Evolutionary conservation across 1,140 invertebrate genomes (phyloP), one percentile per base, ranked within the genome.

Genomic region (Dufourea novaeangliae): DNA sequence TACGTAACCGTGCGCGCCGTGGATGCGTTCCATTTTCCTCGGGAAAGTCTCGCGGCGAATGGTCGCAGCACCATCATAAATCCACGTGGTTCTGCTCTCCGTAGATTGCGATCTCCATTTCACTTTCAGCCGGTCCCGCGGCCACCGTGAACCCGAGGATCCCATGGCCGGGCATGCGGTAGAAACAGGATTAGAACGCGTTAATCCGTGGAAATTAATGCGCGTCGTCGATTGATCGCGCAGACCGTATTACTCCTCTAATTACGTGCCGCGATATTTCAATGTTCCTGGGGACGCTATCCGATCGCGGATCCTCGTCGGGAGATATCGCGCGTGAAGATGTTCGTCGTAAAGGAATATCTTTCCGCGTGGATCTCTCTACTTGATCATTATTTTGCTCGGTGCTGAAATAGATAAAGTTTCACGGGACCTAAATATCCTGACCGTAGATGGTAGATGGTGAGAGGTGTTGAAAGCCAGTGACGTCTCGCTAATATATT

Each of bases 31-130:
- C 50, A 64, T 80, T 64, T 76, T 70, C 34, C 44, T 59, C 63
- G 57, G 72, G 72, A 80, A 80, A 82, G 71, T 82, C 32, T 25
- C 37, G 59, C 57, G 64, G 34, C 8, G 3, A 8, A 37, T 3
- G 44, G 25, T 41, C 46, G 29, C 14, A 46, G n/a, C 54, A 54
- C 22, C 7, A 10, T 44, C 52, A 79, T 68, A 79, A 79, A 75
- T 79, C 71, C n/a, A n/a, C n/a, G n/a, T 62, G 46, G 39, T 44
- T 64, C 32, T n/a, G n/a, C n/a, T 17, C 2, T 68, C 54, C 63
- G 12, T 12, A 62, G 56, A 75, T 79, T 62, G 34, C 71, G 80
- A 80, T 80, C 67, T 27, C 52, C 52, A 66, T 81, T 77, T 78
- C 73, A 70, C 79, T 81, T 81, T 71, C 52, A 46, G 50, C 34